Base-by-base conservation (phyloP, 2,797 vertebrate species). In the Dendrocincla tyrannina region DNA sequence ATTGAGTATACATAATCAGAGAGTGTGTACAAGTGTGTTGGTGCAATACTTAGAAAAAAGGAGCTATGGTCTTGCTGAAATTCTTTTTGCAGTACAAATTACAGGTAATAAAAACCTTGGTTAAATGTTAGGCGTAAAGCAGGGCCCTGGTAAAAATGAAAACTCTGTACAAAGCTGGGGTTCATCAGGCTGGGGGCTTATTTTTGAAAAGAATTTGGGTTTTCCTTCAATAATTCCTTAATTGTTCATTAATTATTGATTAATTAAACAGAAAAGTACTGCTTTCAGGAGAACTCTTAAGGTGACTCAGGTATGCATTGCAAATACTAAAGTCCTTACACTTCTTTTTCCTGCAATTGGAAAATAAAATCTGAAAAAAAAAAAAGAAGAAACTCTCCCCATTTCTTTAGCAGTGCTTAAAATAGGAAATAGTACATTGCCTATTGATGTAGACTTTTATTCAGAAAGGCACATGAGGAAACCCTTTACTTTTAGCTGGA, bases 371-470 rank as follows among this genome's bases (percentile, higher is more conserved):
- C 24, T 1, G 2, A 11, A 37, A 25, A 15, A 3, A 2, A 0
- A 3, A 7, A 23, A 47, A 64, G 16, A 0, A 24, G 27, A 10
- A 23, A 23, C 22, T 1, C 0, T 0, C 0, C 0, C 13, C 3
- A 7, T 27, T 87, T 68, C 22, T 74, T 85, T 63, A 52, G 11
- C 16, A 17, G 2, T 47, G 10, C 24, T 70, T 70, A 66, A 81
- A 17, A 35, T 15, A 33, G 14, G 70, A 24, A 86, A 42, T 7
- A 35, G 1, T 20, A 20, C 8, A 11, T 17, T 81, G 12, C 4
- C 56, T 49, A 20, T 25, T 55, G 59, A 17, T 10, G 32, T 5
- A n/a, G 15, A 44, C 49, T 56, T 42, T 50, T 67, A 12, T 75
- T 89, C 30, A 74, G 55, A 75, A 82, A 70, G 37, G 2, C 13